Evolutionary conservation across 2,113 vertebrate genomes (phyloP), one percentile per base, ranked within the genome.

Genomic region (Anolis sagrei): DNA sequence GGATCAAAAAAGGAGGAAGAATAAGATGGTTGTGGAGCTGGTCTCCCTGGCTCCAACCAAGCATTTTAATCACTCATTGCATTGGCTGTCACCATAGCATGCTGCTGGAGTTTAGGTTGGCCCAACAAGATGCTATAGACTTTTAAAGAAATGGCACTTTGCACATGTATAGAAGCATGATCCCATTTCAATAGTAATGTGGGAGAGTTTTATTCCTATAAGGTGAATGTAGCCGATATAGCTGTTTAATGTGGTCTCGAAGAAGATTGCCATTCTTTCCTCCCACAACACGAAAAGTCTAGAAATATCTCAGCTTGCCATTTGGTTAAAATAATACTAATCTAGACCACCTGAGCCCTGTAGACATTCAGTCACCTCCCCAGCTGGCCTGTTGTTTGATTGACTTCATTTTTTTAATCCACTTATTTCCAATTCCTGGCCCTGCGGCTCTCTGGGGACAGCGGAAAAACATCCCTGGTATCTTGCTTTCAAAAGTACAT

Each of bases 401-500:
- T 68, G 69, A 80, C 61, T 5, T 61, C 74, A 16, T 49, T 70
- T 27, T 44, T 82, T 21, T 69, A 13, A 75, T 84, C 36, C 29
- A 36, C 39, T 54, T 72, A 32, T 68, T 87, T 70, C 29, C 9
- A 36, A 74, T 81, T 78, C 49, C 54, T 44, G 7, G 36, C 39
- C 34, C 34, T 7, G 70, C 18, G 29, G 34, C 2, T 62, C 34
- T 76, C 69, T 2, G 7, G 34, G 85, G 32, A 83, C 23, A 74
- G 13, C 3, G 23, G 27, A 27, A 25, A 68, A 85, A 73, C n/a
- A 32, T 70, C 13, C 19, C 27, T 25, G 6, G 29, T 21, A 54
- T 32, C 27, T 18, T 72, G 74, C 75, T 85, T 81, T 61, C 54
- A 77, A 83, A 82, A 72, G 7, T 51, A 73, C 16, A 51, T 27